Conservation (phyloP, 2,888 invertebrate species). For the Gandaritis pyraliata region DNA sequence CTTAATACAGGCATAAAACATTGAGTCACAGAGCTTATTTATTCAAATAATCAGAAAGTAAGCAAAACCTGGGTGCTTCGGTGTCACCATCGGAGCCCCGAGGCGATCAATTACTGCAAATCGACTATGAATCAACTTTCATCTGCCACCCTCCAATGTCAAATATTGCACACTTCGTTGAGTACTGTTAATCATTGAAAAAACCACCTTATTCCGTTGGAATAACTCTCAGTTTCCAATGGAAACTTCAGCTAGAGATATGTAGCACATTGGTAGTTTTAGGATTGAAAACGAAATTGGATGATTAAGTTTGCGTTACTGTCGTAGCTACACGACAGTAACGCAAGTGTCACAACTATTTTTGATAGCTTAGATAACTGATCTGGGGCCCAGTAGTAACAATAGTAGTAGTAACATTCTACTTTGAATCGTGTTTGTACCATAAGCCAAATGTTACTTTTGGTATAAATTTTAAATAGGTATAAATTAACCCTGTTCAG, state of each 20-base stretch:
- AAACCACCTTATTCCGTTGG: slow-evolving; percentile 10
- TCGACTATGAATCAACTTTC: slow-evolving; percentile 69
- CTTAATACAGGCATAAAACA: too few species aligned
- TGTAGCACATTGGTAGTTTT: slow-evolving; percentile 25
- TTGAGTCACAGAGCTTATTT: not conserved
- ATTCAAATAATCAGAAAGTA: slow-evolving; percentile 23
- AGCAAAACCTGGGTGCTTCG: slow-evolving; percentile 43
- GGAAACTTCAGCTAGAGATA: slow-evolving; percentile 7
- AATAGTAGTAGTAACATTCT: too few species aligned
- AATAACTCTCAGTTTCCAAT: slow-evolving; percentile 7
- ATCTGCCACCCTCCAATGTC: slow-evolving; percentile 57
- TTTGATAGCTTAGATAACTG: too few species aligned
- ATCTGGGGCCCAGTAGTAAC: too few species aligned
- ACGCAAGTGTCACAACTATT: not conserved
- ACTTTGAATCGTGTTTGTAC: too few species aligned
- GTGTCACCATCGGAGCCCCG: slow-evolving; percentile 50
- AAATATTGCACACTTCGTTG: slow-evolving; percentile 56
- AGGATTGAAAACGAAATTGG: slow-evolving; percentile 29
- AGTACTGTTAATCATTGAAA: slow-evolving; percentile 35
- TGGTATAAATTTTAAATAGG: too few species aligned
- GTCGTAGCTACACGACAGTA: slow-evolving; percentile 3
- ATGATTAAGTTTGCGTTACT: slow-evolving; percentile 24
- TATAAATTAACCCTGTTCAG: too few species aligned
- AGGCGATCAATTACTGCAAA: slow-evolving; percentile 71
- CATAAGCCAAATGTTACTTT: too few species aligned